Base-by-base conservation (phyloP, 2,797 vertebrate genomes). In the Melanogrammus aeglefinus region DNA sequence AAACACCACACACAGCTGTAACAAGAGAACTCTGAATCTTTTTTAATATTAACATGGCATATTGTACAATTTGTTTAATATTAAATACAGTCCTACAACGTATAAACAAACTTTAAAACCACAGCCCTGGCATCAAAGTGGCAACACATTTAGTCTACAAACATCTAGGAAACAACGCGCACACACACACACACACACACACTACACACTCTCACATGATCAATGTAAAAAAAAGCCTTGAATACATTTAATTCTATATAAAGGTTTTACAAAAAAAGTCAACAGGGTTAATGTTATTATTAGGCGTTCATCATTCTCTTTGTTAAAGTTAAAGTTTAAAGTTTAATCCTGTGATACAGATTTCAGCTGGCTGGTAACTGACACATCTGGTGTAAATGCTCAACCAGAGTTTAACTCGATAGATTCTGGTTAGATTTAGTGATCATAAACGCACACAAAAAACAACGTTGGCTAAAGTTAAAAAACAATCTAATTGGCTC, bases 251-350 rank as follows among this genome's bases (percentile, higher is more conserved):
- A 69, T 27, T 69, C 27, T 69, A 24, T 69, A 69, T 24, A 69
- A 69, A 69, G n/a, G n/a, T 69, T 69, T 27, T 69, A 10, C 24
- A 27, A 27, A 69, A 66, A 69, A 27, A 27, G 21, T n/a, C 21
- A n/a, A 24, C 21, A 7, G 57, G 18, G 24, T 69, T 12, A 69
- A 69, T 12, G 9, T 8, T 66, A 27, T 27, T 69, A 24, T 27
- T 3, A 69, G 63, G 63, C 24, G 7, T 69, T 24, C 63, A 69
- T 69, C 63, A 16, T 14, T 18, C 47, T 21, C 14, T 44, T 16
- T 80, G 82, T 91, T 51, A 71, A 76, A 80, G 78, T 51, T 36
- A 6, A 36, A 69, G 88, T 88, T 90, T 84, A 35, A 72, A 74
- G 38, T 76, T 84, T 57, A 72, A 79, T 71, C 83, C 76, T 33